Conservation (phyloP, 2,888 invertebrate species). For the Cheilosia vulpina region DNA sequence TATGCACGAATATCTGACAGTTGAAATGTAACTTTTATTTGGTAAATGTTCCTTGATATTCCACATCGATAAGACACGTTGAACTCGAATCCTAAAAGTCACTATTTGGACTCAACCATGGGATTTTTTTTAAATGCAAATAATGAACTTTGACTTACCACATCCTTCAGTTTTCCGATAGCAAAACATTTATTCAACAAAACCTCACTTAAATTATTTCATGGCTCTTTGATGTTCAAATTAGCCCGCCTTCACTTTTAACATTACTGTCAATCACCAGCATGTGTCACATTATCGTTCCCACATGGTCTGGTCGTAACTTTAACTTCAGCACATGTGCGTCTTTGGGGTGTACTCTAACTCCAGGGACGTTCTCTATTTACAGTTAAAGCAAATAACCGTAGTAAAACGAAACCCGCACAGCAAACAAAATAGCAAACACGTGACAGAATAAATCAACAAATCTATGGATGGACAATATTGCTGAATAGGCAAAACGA, state of each 20-base stretch:
- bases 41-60: no score
- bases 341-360: background rate
- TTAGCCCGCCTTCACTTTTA: background rate
- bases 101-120: no score
- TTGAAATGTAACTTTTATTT: no score
- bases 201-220: background rate
- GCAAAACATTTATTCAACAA: background rate
- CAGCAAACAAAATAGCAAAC: slow-evolving; percentile 30
- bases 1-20: no score
- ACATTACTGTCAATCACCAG: background rate
- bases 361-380: slow-evolving; percentile 19
- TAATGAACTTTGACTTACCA: background rate
- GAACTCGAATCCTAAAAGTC: no score
- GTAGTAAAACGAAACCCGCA: slow-evolving; percentile 20
- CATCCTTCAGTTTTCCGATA: background rate
- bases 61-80: no score
- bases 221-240: background rate
- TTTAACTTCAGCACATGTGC: background rate
- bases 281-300: slow-evolving; percentile 23
- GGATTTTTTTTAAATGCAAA: no score
- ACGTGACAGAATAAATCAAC: slow-evolving; percentile 57
- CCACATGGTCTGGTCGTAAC: slow-evolving; percentile 27
- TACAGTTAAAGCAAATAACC: slow-evolving; percentile 9
- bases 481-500: slow-evolving; percentile 35
- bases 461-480: slow-evolving; percentile 15